Conservation (phyloP, 2,888 invertebrate genomes). For the Dinocampus coccinellae region DNA sequence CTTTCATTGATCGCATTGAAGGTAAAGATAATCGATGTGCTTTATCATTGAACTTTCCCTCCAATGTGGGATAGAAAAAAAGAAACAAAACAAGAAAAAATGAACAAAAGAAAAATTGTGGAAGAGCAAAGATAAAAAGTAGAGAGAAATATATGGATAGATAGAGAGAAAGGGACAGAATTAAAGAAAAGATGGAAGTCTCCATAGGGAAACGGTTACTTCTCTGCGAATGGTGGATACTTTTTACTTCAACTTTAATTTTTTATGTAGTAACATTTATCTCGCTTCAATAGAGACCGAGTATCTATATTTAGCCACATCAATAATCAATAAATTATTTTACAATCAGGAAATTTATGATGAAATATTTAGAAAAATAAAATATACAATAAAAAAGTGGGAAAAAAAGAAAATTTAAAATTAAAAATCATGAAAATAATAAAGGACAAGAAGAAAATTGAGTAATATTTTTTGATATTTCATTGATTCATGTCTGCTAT, state of each 20-base stretch:
- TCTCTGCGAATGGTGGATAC: constrained; percentile 5
- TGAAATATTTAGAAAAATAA: neutral
- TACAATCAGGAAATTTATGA: neutral
- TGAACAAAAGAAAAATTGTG: neutral
- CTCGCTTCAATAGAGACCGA: neutral
- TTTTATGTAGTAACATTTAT: constrained; percentile 13
- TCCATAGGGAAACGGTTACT: neutral
- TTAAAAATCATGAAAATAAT: neutral
- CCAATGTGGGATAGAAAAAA: neutral
- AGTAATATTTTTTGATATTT: too few relatives aligned
- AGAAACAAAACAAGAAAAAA: neutral
- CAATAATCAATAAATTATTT: neutral
- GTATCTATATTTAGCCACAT: neutral
- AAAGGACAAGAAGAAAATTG: neutral
- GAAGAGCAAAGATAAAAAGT: neutral
- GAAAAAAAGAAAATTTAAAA: neutral
- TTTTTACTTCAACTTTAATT: constrained; percentile 15
- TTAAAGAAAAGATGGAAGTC: neutral
- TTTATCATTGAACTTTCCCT: constrained; percentile 1
- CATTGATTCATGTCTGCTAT: neutral
- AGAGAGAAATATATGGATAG: too few relatives aligned
- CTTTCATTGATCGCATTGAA: constrained; percentile 2
- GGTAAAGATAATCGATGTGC: neutral
- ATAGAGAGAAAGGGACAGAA: neutral
- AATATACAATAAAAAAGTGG: neutral